Evolutionary conservation across 2,113 vertebrate genomes (phyloP), one percentile per base, ranked within the genome.

Genomic region (Holacanthus passer): DNA sequence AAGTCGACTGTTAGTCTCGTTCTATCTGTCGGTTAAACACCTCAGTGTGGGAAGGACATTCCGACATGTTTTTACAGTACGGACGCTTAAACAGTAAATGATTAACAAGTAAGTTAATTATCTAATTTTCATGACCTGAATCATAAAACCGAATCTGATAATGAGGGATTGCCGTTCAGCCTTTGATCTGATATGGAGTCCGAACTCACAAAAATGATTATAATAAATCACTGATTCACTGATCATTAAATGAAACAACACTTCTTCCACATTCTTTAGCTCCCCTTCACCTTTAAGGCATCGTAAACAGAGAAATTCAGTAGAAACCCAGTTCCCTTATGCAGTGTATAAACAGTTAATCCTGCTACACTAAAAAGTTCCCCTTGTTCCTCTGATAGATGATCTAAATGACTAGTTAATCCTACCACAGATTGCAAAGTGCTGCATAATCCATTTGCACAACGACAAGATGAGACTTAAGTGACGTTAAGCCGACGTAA

Each of bases 371-470:
- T 45, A 39, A 83, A 82, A 85, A 47, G 62, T 70, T 71, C 71
- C 17, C 55, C 11, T 79, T 89, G 81, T 86, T 88, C 58, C 52
- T 56, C 13, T 35, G 50, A 77, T 55, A 81, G 73, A 84, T 89
- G 20, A 73, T 69, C 50, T 59, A 60, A 81, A 87, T 77, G 67
- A 60, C 22, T 60, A 7, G n/a, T 77, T 91, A 93, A 93, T 91
- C 87, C 86, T 19, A 24, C 24, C 50, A 59, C 80, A 86, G 76
- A 90, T 86, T 71, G 71, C 79, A 77, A 71, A 85, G 77, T 85
- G 75, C 72, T 84, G 82, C 77, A 66, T 78, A 84, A 85, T 87
- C 75, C 80, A 76, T 83, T 88, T 85, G 69, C 16, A 73, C 48
- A 76, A 82, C 84, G 43, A 81, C 55, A 79, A 87, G 20, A 79